Evolutionary conservation across 2,797 vertebrate genomes (phyloP).

Genomic region (Podarcis siculus): DNA sequence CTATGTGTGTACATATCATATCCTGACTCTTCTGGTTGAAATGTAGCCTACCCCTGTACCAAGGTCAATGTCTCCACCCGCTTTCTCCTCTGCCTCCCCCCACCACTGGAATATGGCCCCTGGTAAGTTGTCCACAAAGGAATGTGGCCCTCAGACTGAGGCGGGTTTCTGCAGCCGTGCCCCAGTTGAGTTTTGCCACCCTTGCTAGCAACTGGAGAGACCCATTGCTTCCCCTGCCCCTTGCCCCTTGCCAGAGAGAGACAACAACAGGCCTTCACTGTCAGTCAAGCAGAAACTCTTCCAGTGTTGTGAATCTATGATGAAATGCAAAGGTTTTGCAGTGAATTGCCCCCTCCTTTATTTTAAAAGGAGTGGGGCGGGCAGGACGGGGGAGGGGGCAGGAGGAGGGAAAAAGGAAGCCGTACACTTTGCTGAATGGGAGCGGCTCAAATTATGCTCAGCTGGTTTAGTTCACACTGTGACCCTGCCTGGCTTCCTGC

Average conservation of each 20-base stretch:
- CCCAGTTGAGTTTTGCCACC: not conserved
- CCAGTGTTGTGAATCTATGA: slow-evolving; percentile 66
- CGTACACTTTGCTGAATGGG: slow-evolving; percentile 70
- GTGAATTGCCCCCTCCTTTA: slow-evolving; percentile 19
- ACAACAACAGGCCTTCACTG: slow-evolving; percentile 52
- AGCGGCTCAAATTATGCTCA: slow-evolving; percentile 69
- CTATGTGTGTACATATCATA: too few species aligned
- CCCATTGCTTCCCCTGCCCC: not conserved
- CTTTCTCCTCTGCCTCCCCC: too few species aligned
- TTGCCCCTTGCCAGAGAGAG: slow-evolving; percentile 3
- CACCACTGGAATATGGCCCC: too few species aligned
- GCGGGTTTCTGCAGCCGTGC: too few species aligned
- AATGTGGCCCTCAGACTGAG: too few species aligned
- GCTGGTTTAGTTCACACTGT: slow-evolving; percentile 79
- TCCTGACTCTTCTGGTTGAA: too few species aligned
- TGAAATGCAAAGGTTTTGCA: slow-evolving; percentile 46
- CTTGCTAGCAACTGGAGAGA: not conserved
- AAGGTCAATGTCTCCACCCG: too few species aligned
- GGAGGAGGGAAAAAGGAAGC: not conserved
- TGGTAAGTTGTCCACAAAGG: too few species aligned
- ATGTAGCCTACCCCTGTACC: too few species aligned
- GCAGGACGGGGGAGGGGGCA: not conserved
- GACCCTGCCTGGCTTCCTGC: slow-evolving; percentile 79
- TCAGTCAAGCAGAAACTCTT: slow-evolving; percentile 61
- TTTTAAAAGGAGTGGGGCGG: not conserved